A percentile compares a stretch with the other conserved stretches of the same genome.
phyloP scores from a whole-genome alignment of 1,140 invertebrate species.

The Lasioglossum baleicum region DNA sequence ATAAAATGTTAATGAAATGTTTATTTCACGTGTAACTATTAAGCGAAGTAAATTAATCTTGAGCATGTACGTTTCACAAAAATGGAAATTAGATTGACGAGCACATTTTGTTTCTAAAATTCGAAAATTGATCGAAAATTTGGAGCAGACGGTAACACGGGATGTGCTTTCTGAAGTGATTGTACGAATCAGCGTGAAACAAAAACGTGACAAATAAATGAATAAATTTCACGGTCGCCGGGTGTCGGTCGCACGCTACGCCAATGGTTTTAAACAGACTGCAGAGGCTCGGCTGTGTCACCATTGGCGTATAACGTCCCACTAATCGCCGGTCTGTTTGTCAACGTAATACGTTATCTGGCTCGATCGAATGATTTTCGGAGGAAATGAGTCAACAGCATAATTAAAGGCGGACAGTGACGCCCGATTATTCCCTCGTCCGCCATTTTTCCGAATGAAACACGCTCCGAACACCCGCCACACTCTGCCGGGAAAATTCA shows the following conservation, averaged over 20 bases:
- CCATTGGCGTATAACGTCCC: constrained; percentile 66
- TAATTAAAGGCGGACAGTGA: constrained; percentile 18
- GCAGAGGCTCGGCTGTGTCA: constrained; percentile 60
- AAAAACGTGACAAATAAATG: too few species aligned
- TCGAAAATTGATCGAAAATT: too few species aligned
- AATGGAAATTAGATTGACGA: too few species aligned
- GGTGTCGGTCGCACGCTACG: constrained; percentile 43
- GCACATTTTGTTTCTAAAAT: too few species aligned
- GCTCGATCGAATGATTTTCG: constrained; percentile 54
- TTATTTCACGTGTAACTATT: too few species aligned
- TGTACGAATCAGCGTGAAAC: too few species aligned
- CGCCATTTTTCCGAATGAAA: not conserved
- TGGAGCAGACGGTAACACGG: too few species aligned
- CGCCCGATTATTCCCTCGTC: not conserved
- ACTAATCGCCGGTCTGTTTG: constrained; percentile 62
- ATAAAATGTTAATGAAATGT: too few species aligned
- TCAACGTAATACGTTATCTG: constrained; percentile 61
- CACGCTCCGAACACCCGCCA: not conserved
- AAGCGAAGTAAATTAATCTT: too few species aligned
- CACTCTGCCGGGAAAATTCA: not conserved
- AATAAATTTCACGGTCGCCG: too few species aligned
- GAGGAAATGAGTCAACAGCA: constrained; percentile 43
- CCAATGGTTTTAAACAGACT: constrained; percentile 70
- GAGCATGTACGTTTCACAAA: too few species aligned
- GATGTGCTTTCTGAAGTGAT: too few species aligned